Evolutionary conservation across 2,797 vertebrate genomes (phyloP).

Genomic region (Alosa sapidissima): DNA sequence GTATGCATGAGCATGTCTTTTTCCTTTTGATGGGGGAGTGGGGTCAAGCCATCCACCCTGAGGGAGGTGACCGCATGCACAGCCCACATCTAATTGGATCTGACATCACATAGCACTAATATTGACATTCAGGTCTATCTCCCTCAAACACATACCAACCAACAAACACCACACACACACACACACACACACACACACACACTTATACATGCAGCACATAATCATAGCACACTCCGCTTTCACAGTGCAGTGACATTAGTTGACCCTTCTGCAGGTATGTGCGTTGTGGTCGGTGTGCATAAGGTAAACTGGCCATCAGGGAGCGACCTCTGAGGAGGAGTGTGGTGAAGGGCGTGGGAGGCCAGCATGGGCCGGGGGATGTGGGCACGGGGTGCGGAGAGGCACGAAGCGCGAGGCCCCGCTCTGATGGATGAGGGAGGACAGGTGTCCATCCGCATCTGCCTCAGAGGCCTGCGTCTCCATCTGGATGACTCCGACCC

Average conservation of each 20-base stretch:
- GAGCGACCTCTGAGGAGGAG: background rate
- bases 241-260: background rate
- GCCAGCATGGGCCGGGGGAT: background rate
- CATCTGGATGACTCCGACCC: constrained; percentile 70
- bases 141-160: background rate
- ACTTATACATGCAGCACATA: background rate
- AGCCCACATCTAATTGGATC: constrained; percentile 6
- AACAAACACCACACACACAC: background rate
- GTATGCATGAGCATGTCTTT: background rate
- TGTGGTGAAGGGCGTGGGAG: background rate
- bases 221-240: background rate
- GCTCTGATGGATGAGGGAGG: constrained; percentile 46
- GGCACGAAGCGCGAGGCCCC: background rate
- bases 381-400: background rate
- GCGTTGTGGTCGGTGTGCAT: background rate
- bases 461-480: constrained; percentile 72
- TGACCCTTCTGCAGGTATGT: background rate
- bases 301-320: background rate
- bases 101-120: constrained; percentile 15
- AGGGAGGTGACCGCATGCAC: constrained; percentile 13
- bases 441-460: constrained; percentile 74
- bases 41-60: background rate
- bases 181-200: background rate
- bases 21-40: constrained; percentile 8
- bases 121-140: background rate